Conservation (phyloP, 2,113 vertebrate species). For the Mugil cephalus region DNA sequence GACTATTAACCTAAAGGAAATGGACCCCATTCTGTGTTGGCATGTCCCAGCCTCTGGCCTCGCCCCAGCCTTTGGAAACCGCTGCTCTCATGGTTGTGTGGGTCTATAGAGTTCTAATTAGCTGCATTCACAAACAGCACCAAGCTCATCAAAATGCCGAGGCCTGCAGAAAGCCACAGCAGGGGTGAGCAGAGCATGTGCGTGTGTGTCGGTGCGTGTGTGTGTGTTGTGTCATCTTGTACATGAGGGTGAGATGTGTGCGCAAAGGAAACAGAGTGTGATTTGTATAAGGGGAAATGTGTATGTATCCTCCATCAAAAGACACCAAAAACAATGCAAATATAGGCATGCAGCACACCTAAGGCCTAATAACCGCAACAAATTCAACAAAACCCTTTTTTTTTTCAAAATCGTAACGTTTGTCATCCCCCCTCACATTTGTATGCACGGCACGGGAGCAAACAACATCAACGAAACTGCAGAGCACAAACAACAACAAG, state of each 20-base stretch:
- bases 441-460: conserved; percentile 53
- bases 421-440: conserved; percentile 43
- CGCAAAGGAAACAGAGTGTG: conserved; percentile 29
- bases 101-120: conserved; percentile 78
- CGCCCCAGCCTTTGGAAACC: conserved; percentile 60
- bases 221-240: conserved; percentile 22
- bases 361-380: conserved; percentile 18
- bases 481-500: conserved; percentile 58
- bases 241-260: conserved; percentile 29
- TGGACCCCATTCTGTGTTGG: conserved; percentile 18
- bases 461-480: conserved; percentile 33
- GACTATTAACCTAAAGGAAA: neutral
- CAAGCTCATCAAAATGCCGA: conserved; percentile 77
- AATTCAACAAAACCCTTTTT: conserved; percentile 16
- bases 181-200: conserved; percentile 63
- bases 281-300: conserved; percentile 41
- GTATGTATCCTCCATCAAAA: conserved; percentile 36
- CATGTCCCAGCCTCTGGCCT: conserved; percentile 47
- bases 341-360: conserved; percentile 31
- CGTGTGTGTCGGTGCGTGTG: conserved; percentile 5
- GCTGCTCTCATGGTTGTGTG: conserved; percentile 62
- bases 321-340: conserved; percentile 39
- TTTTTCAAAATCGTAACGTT: conserved; percentile 23
- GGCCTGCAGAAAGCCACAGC: conserved; percentile 80
- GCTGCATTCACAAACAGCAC: conserved; percentile 79